Conservation (phyloP, 2,888 invertebrate species). For the Auanema freiburgensis region DNA sequence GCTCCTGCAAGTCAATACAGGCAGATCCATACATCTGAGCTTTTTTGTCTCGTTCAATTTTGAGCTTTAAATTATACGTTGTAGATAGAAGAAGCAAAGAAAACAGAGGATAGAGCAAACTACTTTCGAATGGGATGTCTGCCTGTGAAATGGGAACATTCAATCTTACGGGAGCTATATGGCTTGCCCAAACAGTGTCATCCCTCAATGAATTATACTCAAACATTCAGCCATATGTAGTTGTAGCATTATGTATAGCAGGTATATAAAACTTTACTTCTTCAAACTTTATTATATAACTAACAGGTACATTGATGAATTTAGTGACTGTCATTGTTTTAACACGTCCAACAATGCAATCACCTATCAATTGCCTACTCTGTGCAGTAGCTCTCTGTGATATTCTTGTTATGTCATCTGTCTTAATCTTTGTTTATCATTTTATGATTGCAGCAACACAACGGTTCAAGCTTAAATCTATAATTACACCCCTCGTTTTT, state of each 20-base stretch:
- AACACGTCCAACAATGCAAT: conserved; percentile 58
- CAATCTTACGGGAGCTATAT: conserved; percentile 35
- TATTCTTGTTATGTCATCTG: conserved; percentile 57
- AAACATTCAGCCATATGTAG: conserved; percentile 57
- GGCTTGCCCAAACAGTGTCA: conserved; percentile 40
- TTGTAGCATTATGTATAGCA: conserved; percentile 53
- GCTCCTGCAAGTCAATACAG: too few relatives aligned
- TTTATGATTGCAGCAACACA: conserved; percentile 50
- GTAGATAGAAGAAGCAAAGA: too few relatives aligned
- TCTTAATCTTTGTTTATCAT: conserved; percentile 58
- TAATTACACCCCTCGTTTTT: not conserved
- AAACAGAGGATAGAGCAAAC: not conserved
- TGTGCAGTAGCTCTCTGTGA: conserved; percentile 62
- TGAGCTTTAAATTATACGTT: too few relatives aligned
- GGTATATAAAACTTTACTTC: conserved; percentile 29
- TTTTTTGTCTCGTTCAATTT: too few relatives aligned
- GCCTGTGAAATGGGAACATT: conserved; percentile 44
- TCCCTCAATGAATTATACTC: conserved; percentile 48
- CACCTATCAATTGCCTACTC: conserved; percentile 51
- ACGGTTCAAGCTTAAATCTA: conserved; percentile 6
- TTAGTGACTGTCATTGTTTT: conserved; percentile 58
- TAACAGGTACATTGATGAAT: conserved; percentile 60
- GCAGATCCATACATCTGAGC: too few relatives aligned
- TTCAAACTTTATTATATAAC: conserved; percentile 2
- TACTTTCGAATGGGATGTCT: conserved; percentile 14